Base-by-base conservation (phyloP, 2,888 invertebrate genomes). In the Calameuta pallipes region DNA sequence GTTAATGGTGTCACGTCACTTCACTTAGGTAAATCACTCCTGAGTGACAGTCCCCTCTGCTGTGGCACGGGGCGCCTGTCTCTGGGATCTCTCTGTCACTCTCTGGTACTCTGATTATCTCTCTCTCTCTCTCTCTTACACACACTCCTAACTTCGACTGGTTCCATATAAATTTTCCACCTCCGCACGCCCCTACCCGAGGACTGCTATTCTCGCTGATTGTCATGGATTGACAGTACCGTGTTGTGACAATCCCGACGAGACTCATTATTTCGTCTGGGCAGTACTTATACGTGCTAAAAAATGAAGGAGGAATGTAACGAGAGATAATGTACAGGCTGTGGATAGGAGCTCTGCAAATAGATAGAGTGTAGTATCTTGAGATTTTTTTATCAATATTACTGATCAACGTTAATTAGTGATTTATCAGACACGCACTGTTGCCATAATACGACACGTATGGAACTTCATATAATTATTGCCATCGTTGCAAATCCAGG, bases 1-100 rank as follows among this genome's bases (percentile, higher is more conserved):
- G 80, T 77, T 80, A 73, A 75, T 77, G 76, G 74, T 79, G 76
- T 76, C 79, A 77, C 80, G 76, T 80, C 79, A 79, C 78, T 80
- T 76, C 77, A 70, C 79, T 75, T 76, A 76, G 76, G 80, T 76
- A 80, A 78, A 79, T 80, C 80, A 77, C 77, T 36, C 74, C 78
- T 80, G 79, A 41, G 76, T 75, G 69, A 37, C 73, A 56, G 15
- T 75, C 74, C 36, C 37, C 56, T 56, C 35, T 31, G 31, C 70
- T 56, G 73, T 73, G 37, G 73, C 73, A 71, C 56, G 78, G 15
- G 76, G 78, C 73, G 75, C 37, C 71, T 37, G 73, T 33, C 34
- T 68, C n/a, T 41, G 31, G 56, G 37, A 35, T 73, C 36, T 41
- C 15, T 68, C 56, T 73, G 34, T 71, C 73, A 56, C 35, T 69